Base-by-base conservation (phyloP, 2,888 invertebrate genomes). In the Catocala nupta region DNA sequence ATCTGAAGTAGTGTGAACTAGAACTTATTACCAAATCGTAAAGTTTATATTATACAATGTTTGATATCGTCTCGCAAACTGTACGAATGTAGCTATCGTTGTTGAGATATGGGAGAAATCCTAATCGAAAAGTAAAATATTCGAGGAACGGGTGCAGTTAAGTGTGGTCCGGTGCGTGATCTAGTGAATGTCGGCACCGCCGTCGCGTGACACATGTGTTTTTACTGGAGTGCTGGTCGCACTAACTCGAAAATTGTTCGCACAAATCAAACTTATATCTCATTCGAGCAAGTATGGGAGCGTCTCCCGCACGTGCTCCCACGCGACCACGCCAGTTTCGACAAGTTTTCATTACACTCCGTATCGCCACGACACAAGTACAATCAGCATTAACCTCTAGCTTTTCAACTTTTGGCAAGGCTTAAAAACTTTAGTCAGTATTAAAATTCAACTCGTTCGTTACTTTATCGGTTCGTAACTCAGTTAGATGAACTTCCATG, bases 381-480 rank as follows among this genome's bases (percentile, higher is more conserved):
- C 36, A 39, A 39, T 39, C 36, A 71, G 66, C 73, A 80, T 77
- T 77, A 80, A 77, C 81, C 77, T 74, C 54, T 63, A 59, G 47
- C 52, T 47, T 25, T 34, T 33, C 45, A 59, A 63, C 63, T 68
- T 54, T 63, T 13, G 16, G 33, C 51, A 59, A 52, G 54, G 56
- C 58, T 66, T 68, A 56, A 45, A 33, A 50, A 69, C 61, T 70
- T 60, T 55, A 73, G 72, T 78, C 75, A 69, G 76, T 81, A 86
- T 85, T 85, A 83, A 84, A 85, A 88, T 87, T 87, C 81, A 80
- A 81, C 81, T 85, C 81, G 78, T 81, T 85, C 81, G 71, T 78
- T 82, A 80, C 83, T 85, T 85, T 86, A 87, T 87, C 83, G 87
- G 82, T 84, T 82, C 73, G 78, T 85, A 88, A 87, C 82, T 83